A percentile compares a stretch with the other conserved stretches of the same genome.
These are phyloP conservation scores for Dromas ardeola DNA, from an alignment of 2,113 vertebrate species.

Conservation along the genomic window DNA sequence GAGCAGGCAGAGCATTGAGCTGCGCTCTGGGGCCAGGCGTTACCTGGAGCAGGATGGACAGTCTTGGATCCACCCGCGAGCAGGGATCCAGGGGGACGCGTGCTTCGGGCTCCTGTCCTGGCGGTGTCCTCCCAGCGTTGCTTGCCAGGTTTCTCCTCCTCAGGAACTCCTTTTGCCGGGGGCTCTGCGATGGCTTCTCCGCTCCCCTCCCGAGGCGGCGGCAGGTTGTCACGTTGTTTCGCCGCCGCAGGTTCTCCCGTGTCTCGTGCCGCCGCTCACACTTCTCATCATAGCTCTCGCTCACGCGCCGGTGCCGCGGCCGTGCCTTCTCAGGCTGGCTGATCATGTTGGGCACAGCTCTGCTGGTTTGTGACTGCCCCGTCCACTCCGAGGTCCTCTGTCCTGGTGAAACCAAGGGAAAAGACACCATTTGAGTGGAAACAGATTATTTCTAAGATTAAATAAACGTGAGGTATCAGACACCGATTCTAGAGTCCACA, in stretches of 20 bases:
- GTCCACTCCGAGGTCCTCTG: background rate
- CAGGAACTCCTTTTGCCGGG: conserved; percentile 72
- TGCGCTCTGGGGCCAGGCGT: fast-evolving
- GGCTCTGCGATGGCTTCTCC: background rate
- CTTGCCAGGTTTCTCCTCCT: conserved; percentile 64
- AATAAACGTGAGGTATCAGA: fast-evolving
- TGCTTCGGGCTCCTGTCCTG: background rate
- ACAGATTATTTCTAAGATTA: fast-evolving
- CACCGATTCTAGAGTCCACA: fast-evolving
- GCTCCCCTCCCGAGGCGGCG: background rate
- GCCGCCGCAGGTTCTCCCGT: conserved; percentile 38
- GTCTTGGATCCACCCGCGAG: background rate
- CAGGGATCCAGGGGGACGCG: fast-evolving
- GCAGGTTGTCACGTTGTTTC: conserved; percentile 49
- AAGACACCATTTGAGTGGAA: fast-evolving
- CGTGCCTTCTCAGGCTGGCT: background rate
- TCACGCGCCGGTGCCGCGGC: background rate
- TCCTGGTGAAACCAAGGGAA: background rate
- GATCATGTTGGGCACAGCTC: conserved; percentile 12
- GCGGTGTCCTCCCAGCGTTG: fast-evolving
- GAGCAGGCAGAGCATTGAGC: background rate
- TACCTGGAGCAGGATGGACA: conserved; percentile 46
- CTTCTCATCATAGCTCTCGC: conserved; percentile 76
- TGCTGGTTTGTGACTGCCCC: fast-evolving
- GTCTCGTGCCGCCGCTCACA: conserved; percentile 71